Base-by-base conservation (phyloP, 2,888 invertebrate species). In the Drosophila infuscata region DNA sequence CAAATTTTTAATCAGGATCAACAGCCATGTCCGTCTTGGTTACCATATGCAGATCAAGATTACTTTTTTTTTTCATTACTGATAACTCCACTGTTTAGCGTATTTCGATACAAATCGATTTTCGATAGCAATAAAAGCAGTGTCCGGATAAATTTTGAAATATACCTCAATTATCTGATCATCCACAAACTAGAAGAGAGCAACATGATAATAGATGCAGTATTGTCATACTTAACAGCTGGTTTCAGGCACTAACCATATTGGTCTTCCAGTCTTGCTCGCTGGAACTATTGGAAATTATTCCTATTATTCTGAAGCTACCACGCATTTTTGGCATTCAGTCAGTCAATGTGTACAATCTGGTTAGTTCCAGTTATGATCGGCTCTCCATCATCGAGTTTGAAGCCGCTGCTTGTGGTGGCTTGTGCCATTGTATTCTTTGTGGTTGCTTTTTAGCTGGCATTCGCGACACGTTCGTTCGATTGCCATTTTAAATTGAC, bases 391-490 rank as follows among this genome's bases (percentile, higher is more conserved):
- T 75, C 52, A 35, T 66, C 52, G 70, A 75, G 65, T 64, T 63
- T 35, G 41, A 74, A 69, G 74, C 69, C 68, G 60, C 60, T 62
- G 68, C 36, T 52, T 56, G 5, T n/a, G 12, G n/a, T n/a, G 46
- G 53, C 36, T 36, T 54, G 17, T 57, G 9, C 12, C 41, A 38
- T 61, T 65, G 66, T 86, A 64, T 81, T 60, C 60, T 76, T 82
- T 88, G 60, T 25, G 36, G n/a, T 38, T 38, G 49, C 29, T 29
- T 56, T 36, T 75, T 75, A 58, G 59, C 78, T 69, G 74, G 66
- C 83, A 88, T 83, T 83, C 83, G 72, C 72, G 62, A 83, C 89
- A 88, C 88, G 89, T 88, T 83, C 87, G 82, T 83, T 85, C 84
- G 89, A 89, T 84, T 83, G 83, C 81, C 83, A 82, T 67, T 81